Conservation (phyloP, 2,113 vertebrate genomes). For the Jacana jacana region DNA sequence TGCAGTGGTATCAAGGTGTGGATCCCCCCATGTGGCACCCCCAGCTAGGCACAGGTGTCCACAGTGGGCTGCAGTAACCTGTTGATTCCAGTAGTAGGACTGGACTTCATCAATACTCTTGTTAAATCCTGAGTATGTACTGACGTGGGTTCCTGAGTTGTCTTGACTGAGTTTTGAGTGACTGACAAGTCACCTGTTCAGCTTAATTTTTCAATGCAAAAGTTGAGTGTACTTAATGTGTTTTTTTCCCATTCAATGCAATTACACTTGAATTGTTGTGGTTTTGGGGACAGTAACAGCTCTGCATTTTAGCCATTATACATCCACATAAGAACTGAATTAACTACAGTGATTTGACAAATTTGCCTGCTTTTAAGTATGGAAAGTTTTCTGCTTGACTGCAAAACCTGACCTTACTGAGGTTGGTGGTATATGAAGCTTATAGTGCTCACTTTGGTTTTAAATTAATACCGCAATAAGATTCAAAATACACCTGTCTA, state of each 20-base stretch:
- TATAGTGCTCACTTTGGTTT: neutral
- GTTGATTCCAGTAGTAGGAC: neutral
- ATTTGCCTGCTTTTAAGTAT: neutral
- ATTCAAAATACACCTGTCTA: neutral
- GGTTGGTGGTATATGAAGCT: neutral
- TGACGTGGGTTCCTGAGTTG: neutral
- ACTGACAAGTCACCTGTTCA: neutral
- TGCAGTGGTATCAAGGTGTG: neutral
- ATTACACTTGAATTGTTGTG: neutral
- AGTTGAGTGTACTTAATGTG: neutral
- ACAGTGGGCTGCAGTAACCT: neutral
- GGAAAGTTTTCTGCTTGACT: neutral
- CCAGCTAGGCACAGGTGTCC: accelerated
- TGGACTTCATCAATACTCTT: neutral
- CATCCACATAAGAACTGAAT: neutral
- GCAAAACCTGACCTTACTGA: neutral
- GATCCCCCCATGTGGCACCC: accelerated
- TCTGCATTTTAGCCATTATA: neutral
- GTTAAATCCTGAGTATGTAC: accelerated
- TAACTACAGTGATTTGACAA: neutral
- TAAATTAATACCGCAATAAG: neutral
- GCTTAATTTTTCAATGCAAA: neutral
- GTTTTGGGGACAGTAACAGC: neutral
- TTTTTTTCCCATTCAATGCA: neutral
- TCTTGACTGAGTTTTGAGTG: neutral